Conservation (phyloP, 2,888 invertebrate species). For the Gonocerus acuteangulatus region DNA sequence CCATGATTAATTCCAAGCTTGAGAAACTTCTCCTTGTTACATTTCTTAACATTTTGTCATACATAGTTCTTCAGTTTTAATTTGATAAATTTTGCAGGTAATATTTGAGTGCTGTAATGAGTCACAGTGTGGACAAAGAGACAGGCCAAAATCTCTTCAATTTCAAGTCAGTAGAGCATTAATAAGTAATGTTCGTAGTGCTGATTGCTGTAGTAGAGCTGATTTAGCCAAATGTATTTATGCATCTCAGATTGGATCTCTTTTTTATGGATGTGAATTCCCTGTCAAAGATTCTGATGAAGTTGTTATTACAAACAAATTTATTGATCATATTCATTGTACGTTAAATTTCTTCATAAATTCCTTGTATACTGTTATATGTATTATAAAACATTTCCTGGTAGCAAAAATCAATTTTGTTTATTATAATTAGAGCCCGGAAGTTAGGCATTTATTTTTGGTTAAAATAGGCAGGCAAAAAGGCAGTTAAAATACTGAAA, state of each 20-base stretch:
- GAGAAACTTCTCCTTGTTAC: no score
- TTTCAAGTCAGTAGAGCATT: conserved; percentile 69
- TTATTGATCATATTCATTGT: conserved; percentile 60
- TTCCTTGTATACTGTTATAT: background rate
- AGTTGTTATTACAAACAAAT: conserved; percentile 73
- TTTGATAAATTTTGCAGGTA: conserved; percentile 56
- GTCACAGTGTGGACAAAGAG: conserved; percentile 65
- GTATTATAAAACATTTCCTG: conserved; percentile 1
- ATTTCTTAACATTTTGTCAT: no score
- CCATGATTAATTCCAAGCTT: no score
- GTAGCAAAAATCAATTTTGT: no score
- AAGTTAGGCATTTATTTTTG: no score
- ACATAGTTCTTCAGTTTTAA: no score
- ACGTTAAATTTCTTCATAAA: conserved; percentile 33
- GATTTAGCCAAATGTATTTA: conserved; percentile 74
- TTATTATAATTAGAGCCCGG: no score
- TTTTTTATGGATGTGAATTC: conserved; percentile 70
- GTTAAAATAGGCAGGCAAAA: no score
- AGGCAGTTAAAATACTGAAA: no score
- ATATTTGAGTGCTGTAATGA: conserved; percentile 69
- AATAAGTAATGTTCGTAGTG: conserved; percentile 56
- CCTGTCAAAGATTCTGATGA: conserved; percentile 62
- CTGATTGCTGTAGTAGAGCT: conserved; percentile 61
- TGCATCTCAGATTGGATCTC: conserved; percentile 63
- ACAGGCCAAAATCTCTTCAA: conserved; percentile 80